Conservation (phyloP, 1,140 invertebrate species). For the Drosophila nannoptera region DNA sequence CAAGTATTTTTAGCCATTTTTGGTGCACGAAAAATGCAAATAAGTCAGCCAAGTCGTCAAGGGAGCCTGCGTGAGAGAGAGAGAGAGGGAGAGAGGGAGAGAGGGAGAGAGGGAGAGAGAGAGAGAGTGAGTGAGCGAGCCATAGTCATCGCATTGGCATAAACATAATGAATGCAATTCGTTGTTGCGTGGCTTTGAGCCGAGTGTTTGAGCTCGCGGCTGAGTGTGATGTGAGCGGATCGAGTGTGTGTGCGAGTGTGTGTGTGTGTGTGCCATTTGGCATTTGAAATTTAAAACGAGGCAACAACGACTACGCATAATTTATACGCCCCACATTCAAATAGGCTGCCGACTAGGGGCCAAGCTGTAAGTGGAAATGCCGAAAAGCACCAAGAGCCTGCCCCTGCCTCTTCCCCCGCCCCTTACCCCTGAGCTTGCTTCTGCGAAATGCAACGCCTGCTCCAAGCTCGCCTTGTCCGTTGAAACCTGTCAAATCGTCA, state of each 20-base stretch:
- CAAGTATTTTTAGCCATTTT: conserved; percentile 64
- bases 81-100: not conserved
- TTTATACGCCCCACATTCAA: conserved; percentile 34
- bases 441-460: conserved; percentile 5
- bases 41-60: conserved; percentile 37
- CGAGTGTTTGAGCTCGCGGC: conserved; percentile 39
- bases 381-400: conserved; percentile 39
- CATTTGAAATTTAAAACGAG: conserved; percentile 65
- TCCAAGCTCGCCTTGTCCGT: conserved; percentile 19
- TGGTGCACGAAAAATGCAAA: conserved; percentile 65
- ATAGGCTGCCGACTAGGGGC: not conserved
- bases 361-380: conserved; percentile 40
- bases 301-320: conserved; percentile 60
- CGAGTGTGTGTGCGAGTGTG: not conserved
- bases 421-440: conserved; percentile 3
- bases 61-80: conserved; percentile 4
- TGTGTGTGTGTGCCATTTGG: conserved; percentile 2
- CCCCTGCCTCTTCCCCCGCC: too few species aligned
- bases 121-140: not conserved
- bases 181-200: conserved; percentile 54
- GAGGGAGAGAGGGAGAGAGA: not conserved
- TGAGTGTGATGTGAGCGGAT: conserved; percentile 9
- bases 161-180: conserved; percentile 65
- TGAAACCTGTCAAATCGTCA: conserved; percentile 61
- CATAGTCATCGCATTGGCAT: conserved; percentile 14